These are phyloP conservation scores for Kuschelorhynchus macadamiae DNA, from an alignment of 2,888 invertebrate genomes.

Conservation along the genomic window DNA sequence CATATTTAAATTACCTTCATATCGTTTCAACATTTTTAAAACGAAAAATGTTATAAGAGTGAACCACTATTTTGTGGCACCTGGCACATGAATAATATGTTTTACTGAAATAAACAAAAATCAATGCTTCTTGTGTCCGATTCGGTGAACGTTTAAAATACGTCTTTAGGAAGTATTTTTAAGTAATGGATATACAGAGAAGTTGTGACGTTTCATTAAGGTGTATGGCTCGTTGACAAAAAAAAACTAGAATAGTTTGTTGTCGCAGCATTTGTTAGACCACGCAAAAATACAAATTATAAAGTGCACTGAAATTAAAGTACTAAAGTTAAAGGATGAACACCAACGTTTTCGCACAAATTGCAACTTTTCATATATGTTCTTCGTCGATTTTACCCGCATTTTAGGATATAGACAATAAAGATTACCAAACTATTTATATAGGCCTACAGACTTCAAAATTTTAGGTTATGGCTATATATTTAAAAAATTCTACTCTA, in stretches of 20 bases:
- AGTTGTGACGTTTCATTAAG: background rate
- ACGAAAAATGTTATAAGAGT: no score
- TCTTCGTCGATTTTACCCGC: conserved; percentile 2
- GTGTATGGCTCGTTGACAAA: conserved; percentile 5
- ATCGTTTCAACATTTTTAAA: no score
- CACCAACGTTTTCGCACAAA: conserved; percentile 27
- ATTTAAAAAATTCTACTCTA: no score
- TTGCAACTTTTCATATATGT: no score
- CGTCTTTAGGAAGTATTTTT: no score
- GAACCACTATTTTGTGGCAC: no score
- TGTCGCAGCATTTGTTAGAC: conserved; percentile 23
- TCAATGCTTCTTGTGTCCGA: no score
- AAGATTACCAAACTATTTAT: background rate
- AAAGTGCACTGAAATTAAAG: conserved; percentile 7
- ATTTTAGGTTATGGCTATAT: conserved; percentile 1
- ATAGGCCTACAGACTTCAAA: conserved; percentile 12
- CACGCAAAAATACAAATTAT: conserved; percentile 11
- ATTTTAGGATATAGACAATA: conserved; percentile 9
- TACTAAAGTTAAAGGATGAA: conserved; percentile 16
- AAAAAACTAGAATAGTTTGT: conserved; percentile 16
- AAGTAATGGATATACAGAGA: no score
- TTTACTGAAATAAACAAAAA: no score
- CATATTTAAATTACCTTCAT: no score
- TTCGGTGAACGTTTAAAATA: no score
- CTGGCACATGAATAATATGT: no score